Evolutionary conservation across 2,797 vertebrate genomes (phyloP).

Genomic region (Denticeps clupeoides): DNA sequence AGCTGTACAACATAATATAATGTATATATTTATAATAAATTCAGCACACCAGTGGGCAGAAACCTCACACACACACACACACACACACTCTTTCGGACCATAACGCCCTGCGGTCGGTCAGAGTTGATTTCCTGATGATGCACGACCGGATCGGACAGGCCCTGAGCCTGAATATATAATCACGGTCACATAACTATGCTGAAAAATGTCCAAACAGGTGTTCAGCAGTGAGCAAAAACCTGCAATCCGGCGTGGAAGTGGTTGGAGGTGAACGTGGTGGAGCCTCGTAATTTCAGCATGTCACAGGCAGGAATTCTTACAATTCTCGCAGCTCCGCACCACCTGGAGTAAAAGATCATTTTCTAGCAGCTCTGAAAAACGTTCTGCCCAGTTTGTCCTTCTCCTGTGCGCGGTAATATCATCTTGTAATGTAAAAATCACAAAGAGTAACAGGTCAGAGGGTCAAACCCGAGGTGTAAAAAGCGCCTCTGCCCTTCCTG

Average conservation of each 20-base stretch:
- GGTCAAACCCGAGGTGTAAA: too few species aligned
- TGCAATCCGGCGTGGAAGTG: slow-evolving; percentile 49
- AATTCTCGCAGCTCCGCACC: slow-evolving; percentile 53
- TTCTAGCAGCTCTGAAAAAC: slow-evolving; percentile 40
- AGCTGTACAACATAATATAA: too few species aligned
- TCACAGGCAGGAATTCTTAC: slow-evolving; percentile 45
- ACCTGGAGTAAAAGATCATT: slow-evolving; percentile 49
- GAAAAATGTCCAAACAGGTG: slow-evolving; percentile 50
- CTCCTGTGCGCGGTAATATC: too few species aligned
- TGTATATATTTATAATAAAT: too few species aligned
- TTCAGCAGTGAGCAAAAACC: slow-evolving; percentile 48
- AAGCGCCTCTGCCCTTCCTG: too few species aligned
- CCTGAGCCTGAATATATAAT: slow-evolving; percentile 38
- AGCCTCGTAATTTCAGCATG: slow-evolving; percentile 51
- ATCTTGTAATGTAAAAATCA: too few species aligned
- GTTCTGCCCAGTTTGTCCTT: too few species aligned
- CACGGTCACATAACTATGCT: slow-evolving; percentile 65
- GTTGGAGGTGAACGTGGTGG: slow-evolving; percentile 33
- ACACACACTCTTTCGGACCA: slow-evolving; percentile 24
- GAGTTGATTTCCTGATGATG: slow-evolving; percentile 43
- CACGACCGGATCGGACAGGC: slow-evolving; percentile 32
- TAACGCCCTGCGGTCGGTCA: too few species aligned
- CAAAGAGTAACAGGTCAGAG: too few species aligned
- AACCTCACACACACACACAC: too few species aligned
- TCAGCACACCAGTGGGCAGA: too few species aligned